Base-by-base conservation (phyloP, 2,113 vertebrate species). In the Sialia sialis region DNA sequence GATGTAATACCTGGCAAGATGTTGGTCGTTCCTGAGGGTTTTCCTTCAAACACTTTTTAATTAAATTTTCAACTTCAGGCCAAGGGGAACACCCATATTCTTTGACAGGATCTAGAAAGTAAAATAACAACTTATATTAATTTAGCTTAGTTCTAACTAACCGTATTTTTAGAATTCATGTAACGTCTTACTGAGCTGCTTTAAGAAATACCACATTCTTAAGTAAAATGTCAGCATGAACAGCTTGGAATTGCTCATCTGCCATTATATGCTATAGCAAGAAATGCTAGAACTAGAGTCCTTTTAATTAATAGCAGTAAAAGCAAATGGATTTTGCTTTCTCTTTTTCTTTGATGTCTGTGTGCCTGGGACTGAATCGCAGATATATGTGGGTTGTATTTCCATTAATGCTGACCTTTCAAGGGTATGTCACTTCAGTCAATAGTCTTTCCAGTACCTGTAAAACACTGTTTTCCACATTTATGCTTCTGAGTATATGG, bases 1-100 rank as follows among this genome's bases (percentile, higher is more conserved):
- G 17, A 55, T 59, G n/a, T 34, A 59, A 52, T 97, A 98, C 99
- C 99, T 99, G 98, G 34, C 97, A 98, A 95, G 99, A 99, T 12
- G 98, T 99, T 85, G 99, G 99, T 81, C 99, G 98, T 60, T 98
- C 98, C 95, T 99, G 99, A 69, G 99, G 99, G 70, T 98, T 98
- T 95, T 99, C 98, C 94, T 97, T 98, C 97, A 99, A 95, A 96
- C 99, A 99, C 18, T 98, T 98, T 93, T 97, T 98, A 98, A 99
- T 99, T 96, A 99, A 97, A 34, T 95, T 97, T 96, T 99, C 98
- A 94, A 99, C 97, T 92, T 97, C 86, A 21, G 98, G 99, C 99
- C 99, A 99, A 0, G 99, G 98, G 3, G 97, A 91, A 96, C 98
- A 99, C 23, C 98, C 97, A 73, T 99, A 99, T 95, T 99, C 98